Evolutionary conservation across 2,888 invertebrate species (phyloP), one percentile per base, ranked within the genome.

Genomic region (Margaritifera margaritifera): DNA sequence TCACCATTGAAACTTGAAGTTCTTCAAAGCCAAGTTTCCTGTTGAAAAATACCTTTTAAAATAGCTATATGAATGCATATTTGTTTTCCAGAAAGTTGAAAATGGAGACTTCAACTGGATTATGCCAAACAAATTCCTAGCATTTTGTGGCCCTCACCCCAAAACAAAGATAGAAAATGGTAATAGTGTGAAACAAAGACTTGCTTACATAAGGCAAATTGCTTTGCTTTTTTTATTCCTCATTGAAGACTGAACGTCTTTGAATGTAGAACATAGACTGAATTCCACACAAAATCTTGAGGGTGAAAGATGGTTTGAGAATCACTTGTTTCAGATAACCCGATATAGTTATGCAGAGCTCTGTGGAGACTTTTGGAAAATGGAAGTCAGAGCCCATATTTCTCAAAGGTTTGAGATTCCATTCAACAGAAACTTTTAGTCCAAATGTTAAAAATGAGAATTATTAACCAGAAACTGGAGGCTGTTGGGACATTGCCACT

Each of bases 21-120:
- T 42, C 42, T 42, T 42, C 42, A 42, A 42, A 42, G 15, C 15
- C 2, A 42, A 11, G 15, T 42, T 42, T 42, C 42, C 42, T 42
- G 42, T 42, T 42, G 15, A 42, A 42, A 42, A 42, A 42, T 31
- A 27, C 31, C 6, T 62, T 22, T 51, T 18, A 11, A 62, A n/a
- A 4, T 24, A 52, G 24, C n/a, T 56, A 15, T 55, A 50, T 24
- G 3, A 24, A 56, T 22, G n/a, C 24, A 42, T 27, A 25, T 61
- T 53, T 51, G 22, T 63, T 71, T 84, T 85, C 53, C 86, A 95
- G 94, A 94, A 95, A 91, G 99, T 99, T 25, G 97, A 99, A 91
- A 97, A 98, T 90, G 99, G 99, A 50, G 99, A 99, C 89, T 93
- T 99, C 66, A 99, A 99, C 92, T 99, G 99, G 99, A 96, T 99